Evolutionary conservation across 2,113 vertebrate species (phyloP).

Genomic region (Chrysochloris asiatica): DNA sequence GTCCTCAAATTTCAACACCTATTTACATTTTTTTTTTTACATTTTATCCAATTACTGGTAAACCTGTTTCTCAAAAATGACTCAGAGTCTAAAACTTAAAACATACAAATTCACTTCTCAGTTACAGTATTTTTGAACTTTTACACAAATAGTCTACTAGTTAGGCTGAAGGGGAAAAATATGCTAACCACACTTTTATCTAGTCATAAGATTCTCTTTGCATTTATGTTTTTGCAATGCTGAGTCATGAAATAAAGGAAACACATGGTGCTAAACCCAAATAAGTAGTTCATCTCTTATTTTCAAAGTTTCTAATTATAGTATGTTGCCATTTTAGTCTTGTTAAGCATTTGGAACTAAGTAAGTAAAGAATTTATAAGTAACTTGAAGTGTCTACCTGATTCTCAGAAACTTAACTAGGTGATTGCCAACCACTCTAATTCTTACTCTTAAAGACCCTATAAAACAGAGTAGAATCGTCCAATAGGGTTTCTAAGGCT

Average conservation of each 20-base stretch:
- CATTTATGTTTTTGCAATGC: constrained; percentile 42
- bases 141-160: constrained; percentile 37
- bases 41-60: constrained; percentile 45
- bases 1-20: not conserved
- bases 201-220: constrained; percentile 41
- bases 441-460: not conserved
- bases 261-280: not conserved
- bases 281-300: not conserved
- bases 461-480: not conserved
- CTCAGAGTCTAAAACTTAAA: constrained; percentile 27
- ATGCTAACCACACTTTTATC: not conserved
- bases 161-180: constrained; percentile 25
- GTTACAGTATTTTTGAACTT: constrained; percentile 24
- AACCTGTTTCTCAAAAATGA: constrained; percentile 11
- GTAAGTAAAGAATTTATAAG: not conserved
- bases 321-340: not conserved
- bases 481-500: not conserved
- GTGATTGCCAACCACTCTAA: not conserved
- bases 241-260: constrained; percentile 32
- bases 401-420: constrained; percentile 47
- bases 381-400: constrained; percentile 6
- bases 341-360: constrained; percentile 4
- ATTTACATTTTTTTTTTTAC: not conserved
- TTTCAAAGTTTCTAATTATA: not conserved
- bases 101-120: constrained; percentile 9